A percentile compares a stretch with the other conserved stretches of the same genome.
Evolutionary conservation across 2,113 vertebrate genomes (phyloP).

Genomic region (Candoia aspera): DNA sequence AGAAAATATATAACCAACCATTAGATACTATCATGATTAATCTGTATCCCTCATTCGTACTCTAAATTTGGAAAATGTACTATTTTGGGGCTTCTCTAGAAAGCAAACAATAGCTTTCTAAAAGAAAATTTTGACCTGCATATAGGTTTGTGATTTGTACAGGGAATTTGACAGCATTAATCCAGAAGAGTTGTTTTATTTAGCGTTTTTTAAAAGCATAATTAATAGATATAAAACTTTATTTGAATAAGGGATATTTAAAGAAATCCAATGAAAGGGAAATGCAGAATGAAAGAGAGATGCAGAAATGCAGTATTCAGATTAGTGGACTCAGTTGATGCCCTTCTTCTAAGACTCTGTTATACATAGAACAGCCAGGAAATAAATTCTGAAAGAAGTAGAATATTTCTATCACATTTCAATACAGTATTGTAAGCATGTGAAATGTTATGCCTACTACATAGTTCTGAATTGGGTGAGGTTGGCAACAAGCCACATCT

Average conservation of each 20-base stretch:
- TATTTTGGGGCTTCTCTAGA: not conserved
- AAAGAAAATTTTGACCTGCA: not conserved
- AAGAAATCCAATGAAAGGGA: not conserved
- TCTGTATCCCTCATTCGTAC: not conserved
- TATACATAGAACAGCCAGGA: not conserved
- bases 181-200: not conserved
- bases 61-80: not conserved
- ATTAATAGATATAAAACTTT: no score
- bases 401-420: not conserved
- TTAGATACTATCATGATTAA: not conserved
- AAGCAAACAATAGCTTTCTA: not conserved
- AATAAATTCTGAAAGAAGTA: not conserved
- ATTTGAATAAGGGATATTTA: no score
- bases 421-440: not conserved
- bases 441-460: not conserved
- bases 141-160: not conserved
- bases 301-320: not conserved
- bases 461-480: not conserved
- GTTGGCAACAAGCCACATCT: not conserved
- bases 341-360: no score
- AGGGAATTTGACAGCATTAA: not conserved
- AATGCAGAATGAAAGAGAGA: not conserved
- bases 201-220: no score
- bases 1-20: not conserved
- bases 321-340: not conserved